These are phyloP conservation scores for Leuctra nigra DNA, from an alignment of 2,888 invertebrate genomes.

Conservation along the genomic window DNA sequence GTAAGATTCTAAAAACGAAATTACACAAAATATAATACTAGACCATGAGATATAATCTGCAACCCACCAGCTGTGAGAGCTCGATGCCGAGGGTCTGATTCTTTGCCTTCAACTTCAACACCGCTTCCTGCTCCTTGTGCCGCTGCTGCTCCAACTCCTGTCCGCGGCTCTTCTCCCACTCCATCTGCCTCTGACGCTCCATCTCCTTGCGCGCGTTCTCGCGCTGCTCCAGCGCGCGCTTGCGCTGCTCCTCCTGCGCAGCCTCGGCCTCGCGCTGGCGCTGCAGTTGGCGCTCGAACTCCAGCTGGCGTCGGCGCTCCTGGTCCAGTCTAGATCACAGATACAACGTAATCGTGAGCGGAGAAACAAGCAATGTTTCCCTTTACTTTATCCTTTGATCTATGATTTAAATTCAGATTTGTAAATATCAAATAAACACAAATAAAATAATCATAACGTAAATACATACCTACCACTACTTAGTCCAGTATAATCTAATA, in stretches of 20 bases:
- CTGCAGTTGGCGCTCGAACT: constrained; percentile 73
- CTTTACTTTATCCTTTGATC: no score
- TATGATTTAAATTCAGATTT: no score
- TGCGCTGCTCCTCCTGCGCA: constrained; percentile 69
- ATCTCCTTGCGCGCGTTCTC: constrained; percentile 63
- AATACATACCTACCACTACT: no score
- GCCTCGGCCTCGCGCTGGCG: constrained; percentile 67
- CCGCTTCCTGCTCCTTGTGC: constrained; percentile 77
- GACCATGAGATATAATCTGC: no score
- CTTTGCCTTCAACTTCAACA: constrained; percentile 77
- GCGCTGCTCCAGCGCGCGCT: constrained; percentile 70
- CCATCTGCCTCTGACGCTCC: constrained; percentile 75
- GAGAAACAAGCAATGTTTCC: neutral
- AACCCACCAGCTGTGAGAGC: constrained; percentile 52
- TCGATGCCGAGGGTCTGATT: constrained; percentile 79
- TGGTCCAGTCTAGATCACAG: constrained; percentile 49
- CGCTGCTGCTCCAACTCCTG: constrained; percentile 82
- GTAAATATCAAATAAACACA: no score
- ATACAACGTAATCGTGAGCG: constrained; percentile 1
- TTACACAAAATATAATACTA: no score
- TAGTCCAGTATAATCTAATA: no score
- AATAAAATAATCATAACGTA: no score
- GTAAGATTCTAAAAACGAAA: no score
- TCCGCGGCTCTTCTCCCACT: constrained; percentile 91
- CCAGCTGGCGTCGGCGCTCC: constrained; percentile 77